Evolutionary conservation across 1,140 invertebrate genomes (phyloP).

Genomic region (Heliconius nattereri): DNA sequence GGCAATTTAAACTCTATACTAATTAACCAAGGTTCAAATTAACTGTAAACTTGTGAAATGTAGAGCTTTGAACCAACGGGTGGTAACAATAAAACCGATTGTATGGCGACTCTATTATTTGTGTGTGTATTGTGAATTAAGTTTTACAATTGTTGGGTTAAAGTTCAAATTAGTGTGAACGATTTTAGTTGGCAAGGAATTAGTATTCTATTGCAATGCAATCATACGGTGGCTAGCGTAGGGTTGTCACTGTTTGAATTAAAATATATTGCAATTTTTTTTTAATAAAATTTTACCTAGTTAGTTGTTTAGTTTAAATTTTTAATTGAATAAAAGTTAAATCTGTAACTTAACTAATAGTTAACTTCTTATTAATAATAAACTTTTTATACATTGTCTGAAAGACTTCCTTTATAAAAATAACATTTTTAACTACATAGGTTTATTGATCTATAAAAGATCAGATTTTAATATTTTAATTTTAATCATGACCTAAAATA

Average conservation of each 20-base stretch:
- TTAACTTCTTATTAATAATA: no score
- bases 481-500: no score
- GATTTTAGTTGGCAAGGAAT: conserved; percentile 61
- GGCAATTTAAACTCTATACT: conserved; percentile 42
- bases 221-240: conserved; percentile 51
- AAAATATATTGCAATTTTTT: no score
- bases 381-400: no score
- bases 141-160: conserved; percentile 39
- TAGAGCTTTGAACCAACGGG: conserved; percentile 70
- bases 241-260: conserved; percentile 31
- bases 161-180: conserved; percentile 41
- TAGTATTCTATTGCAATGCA: conserved; percentile 74
- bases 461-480: no score
- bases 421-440: no score
- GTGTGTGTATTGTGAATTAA: conserved; percentile 38
- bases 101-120: conserved; percentile 61
- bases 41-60: conserved; percentile 34
- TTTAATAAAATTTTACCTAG: no score
- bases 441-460: no score
- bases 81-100: conserved; percentile 78
- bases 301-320: no score
- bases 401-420: no score
- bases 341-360: no score
- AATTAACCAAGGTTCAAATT: conserved; percentile 43
- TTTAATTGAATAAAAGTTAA: no score